A percentile compares a stretch with the other conserved stretches of the same genome.
Evolutionary conservation across 2,113 vertebrate genomes (phyloP).

Genomic region (Leptobrachium ailaonicum): DNA sequence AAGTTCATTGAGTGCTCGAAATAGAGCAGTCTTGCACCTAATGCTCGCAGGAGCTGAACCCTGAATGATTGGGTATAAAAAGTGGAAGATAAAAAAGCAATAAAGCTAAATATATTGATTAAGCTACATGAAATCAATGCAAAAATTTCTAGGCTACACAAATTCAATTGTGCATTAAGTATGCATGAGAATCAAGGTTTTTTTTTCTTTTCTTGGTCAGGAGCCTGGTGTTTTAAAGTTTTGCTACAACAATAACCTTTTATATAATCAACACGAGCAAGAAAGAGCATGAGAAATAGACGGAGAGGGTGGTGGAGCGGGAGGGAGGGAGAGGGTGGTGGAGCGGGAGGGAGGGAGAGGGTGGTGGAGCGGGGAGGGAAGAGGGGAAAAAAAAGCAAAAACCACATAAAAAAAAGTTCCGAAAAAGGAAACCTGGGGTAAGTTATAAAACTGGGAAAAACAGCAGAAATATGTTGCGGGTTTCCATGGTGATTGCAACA

Average conservation of each 20-base stretch:
- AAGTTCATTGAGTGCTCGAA: background rate
- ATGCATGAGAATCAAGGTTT: background rate
- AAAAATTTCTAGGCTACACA: slow-evolving; percentile 55
- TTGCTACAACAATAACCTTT: background rate
- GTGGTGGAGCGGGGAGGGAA: background rate
- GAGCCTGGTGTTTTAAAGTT: slow-evolving; percentile 16
- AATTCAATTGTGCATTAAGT: slow-evolving; percentile 43
- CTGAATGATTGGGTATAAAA: slow-evolving; percentile 6
- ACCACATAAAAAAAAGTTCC: background rate
- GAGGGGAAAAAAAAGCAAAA: background rate
- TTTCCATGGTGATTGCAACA: too few species aligned
- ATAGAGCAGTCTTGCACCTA: background rate
- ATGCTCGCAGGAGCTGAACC: background rate
- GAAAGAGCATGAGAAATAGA: background rate
- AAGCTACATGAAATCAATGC: slow-evolving; percentile 55
- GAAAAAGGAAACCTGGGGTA: background rate
- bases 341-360: background rate
- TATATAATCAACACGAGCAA: background rate
- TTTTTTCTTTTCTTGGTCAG: slow-evolving; percentile 18
- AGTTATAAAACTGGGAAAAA: too few species aligned
- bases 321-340: background rate
- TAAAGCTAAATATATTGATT: slow-evolving; percentile 45
- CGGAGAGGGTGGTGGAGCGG: background rate
- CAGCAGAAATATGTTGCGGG: too few species aligned
- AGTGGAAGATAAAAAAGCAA: slow-evolving; percentile 8